Evolutionary conservation across 2,113 vertebrate species (phyloP), one percentile per base, ranked within the genome.

Genomic region (Danionella cerebrum): DNA sequence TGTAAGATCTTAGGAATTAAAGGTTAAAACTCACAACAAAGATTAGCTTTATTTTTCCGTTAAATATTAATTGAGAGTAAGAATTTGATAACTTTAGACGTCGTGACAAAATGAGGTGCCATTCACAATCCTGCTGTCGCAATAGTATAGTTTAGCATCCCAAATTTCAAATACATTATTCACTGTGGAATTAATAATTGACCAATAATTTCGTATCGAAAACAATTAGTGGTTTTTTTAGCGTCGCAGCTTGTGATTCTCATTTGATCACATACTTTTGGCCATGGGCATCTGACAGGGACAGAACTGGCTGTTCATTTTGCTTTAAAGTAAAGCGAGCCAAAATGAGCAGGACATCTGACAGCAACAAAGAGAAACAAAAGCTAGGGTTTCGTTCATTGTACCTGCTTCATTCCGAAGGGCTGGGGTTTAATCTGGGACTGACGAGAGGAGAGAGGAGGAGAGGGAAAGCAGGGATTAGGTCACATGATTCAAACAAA

Each of bases 361-460:
- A 63, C 12, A 33, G 13, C 10, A 13, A 58, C 33, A 65, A 13
- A 71, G 31, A 31, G 24, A 48, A 41, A 57, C 29, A 31, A 39
- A 66, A 36, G 42, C 63, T 41, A 73, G 69, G 35, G 19, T 50
- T 53, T 67, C 84, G 76, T 75, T 75, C 76, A 64, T 78, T 85
- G 88, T 93, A 95, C 92, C 93, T 95, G 85, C 83, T 91, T 92
- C 63, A 80, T 83, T 88, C 82, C 92, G 89, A 77, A 85, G 89
- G 87, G 88, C 84, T 87, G 88, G 81, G 81, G 87, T 84, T 88
- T 90, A 87, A 86, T 88, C 54, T 69, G 72, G 67, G 71, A 57
- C n/a, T 55, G 33, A 63, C 57, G 83, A 62, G 29, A 57, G 48
- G 83, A 83, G 72, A 89, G 82, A 86, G 53, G 29, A 69, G 42